phyloP scores from a whole-genome alignment of 2,888 invertebrate genomes.

The Hydroisotoma schaefferi region DNA sequence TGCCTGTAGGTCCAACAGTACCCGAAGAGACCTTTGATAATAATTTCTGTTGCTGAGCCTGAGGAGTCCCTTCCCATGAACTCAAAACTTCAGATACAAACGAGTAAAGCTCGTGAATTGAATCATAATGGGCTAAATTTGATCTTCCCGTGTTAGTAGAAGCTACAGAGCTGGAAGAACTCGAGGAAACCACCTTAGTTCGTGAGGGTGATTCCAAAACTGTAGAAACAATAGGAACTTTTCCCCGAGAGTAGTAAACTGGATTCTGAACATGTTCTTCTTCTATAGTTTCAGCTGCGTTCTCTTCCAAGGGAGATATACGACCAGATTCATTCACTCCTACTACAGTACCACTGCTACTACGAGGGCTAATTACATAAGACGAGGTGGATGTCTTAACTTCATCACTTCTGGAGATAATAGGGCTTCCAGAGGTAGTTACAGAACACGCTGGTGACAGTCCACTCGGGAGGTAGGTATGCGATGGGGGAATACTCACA shows the following conservation, averaged over 20 bases:
- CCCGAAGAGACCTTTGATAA: constrained; percentile 9
- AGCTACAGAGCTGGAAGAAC: constrained; percentile 9
- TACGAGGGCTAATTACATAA: neutral
- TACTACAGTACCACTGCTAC: neutral
- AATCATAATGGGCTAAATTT: constrained; percentile 47
- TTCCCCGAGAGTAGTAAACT: neutral
- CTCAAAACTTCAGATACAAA: constrained; percentile 48
- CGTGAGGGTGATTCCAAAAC: neutral
- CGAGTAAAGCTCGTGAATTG: constrained; percentile 48
- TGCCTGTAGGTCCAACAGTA: constrained; percentile 5
- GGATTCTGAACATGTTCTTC: neutral
- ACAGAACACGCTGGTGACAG: neutral
- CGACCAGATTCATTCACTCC: neutral
- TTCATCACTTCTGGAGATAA: constrained; percentile 10
- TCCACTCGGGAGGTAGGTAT: constrained; percentile 13
- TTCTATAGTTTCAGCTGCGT: neutral
- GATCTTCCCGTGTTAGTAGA: constrained; percentile 18
- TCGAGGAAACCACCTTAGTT: constrained; percentile 11
- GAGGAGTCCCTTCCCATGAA: constrained; percentile 43
- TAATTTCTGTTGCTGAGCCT: constrained; percentile 12
- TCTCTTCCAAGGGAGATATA: neutral
- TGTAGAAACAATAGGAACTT: neutral
- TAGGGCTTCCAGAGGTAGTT: neutral
- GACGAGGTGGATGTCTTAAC: neutral
- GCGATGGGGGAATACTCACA: constrained; percentile 12